Conservation (phyloP, 2,113 vertebrate genomes). For the Arizona elegans region DNA sequence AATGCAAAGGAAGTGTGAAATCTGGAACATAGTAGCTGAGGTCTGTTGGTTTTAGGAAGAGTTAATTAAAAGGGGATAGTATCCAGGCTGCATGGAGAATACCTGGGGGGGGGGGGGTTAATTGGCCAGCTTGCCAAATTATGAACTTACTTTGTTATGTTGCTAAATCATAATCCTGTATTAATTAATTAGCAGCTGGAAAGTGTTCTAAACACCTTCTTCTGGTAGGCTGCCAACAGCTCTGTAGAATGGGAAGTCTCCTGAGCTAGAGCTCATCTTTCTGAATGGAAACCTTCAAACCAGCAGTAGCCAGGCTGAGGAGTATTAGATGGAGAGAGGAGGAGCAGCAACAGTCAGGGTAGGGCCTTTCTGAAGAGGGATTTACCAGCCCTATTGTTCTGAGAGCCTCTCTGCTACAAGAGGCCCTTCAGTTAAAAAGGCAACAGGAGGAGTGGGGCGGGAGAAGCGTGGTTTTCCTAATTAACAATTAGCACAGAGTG, state of each 20-base stretch:
- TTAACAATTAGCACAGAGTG: slow-evolving; percentile 73
- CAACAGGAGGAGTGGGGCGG: slow-evolving; percentile 35
- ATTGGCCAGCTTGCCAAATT: rapidly evolving
- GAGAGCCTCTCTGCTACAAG: slow-evolving; percentile 28
- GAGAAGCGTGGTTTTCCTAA: slow-evolving; percentile 68
- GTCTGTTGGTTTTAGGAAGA: rapidly evolving
- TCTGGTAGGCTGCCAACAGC: not conserved
- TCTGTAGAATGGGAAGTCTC: not conserved
- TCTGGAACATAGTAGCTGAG: not conserved
- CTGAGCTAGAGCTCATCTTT: not conserved
- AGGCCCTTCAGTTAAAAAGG: slow-evolving; percentile 51
- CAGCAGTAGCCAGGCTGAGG: not conserved
- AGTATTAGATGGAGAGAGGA: not conserved
- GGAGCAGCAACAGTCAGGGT: not conserved
- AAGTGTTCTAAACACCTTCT: not conserved
- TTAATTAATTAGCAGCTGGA: rapidly evolving
- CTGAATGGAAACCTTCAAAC: not conserved
- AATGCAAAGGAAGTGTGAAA: not conserved
- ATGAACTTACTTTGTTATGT: not conserved
- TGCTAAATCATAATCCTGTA: not conserved
- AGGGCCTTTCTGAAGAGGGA: not conserved
- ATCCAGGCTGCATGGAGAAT: rapidly evolving
- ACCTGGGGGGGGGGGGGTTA: not conserved
- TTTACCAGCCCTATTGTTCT: slow-evolving; percentile 20
- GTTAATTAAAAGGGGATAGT: not conserved